Conservation (phyloP, 2,113 vertebrate species). For the Platysternon megacephalum region DNA sequence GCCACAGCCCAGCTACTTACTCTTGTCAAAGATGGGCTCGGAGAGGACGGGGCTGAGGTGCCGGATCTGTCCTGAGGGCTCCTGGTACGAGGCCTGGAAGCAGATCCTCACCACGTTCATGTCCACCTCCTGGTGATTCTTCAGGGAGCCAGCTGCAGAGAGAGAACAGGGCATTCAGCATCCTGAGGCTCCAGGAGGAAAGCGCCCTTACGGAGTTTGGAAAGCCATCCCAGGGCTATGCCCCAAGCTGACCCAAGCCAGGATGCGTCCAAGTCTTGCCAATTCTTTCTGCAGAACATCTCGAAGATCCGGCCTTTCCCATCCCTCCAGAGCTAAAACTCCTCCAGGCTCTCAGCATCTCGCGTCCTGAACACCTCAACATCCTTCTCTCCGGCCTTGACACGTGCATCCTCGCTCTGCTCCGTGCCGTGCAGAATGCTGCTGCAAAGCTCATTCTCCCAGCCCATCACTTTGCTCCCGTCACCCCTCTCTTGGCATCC, state of each 20-base stretch:
- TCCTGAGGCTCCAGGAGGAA: background rate
- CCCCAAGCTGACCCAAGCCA: background rate
- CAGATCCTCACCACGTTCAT: conserved; percentile 95
- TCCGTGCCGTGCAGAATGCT: background rate
- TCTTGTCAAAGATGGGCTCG: conserved; percentile 93
- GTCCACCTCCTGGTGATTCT: conserved; percentile 95
- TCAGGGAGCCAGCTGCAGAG: conserved; percentile 85
- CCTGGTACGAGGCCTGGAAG: conserved; percentile 89
- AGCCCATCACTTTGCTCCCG: too few species aligned
- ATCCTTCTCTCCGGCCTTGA: background rate
- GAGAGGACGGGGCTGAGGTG: conserved; percentile 87
- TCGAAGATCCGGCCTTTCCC: background rate
- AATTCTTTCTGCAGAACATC: background rate
- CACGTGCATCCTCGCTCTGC: background rate
- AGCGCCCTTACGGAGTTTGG: background rate
- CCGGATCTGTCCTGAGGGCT: conserved; percentile 76
- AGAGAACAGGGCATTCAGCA: background rate
- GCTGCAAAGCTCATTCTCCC: background rate
- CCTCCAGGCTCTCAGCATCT: background rate
- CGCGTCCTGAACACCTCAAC: too few species aligned
- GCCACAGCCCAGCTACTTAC: conserved; percentile 71
- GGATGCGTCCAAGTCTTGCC: too few species aligned
- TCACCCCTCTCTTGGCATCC: too few species aligned
- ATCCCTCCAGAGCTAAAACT: background rate
- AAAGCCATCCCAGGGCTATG: too few species aligned